Evolutionary conservation across 2,797 vertebrate species (phyloP).

Genomic region (Clarias fuscus): DNA sequence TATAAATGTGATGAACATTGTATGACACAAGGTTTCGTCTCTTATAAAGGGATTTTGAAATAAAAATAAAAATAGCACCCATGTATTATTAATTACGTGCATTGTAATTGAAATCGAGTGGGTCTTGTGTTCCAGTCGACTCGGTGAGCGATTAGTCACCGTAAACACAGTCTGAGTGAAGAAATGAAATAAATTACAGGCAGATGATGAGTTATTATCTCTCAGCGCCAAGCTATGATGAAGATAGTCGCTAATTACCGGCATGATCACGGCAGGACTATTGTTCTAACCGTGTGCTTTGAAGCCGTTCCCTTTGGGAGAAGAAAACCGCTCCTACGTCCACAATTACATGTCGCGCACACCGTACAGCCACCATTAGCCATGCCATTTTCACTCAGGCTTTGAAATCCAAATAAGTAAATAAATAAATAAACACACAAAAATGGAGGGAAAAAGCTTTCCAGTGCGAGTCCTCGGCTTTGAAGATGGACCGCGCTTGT

Average conservation of each 20-base stretch:
- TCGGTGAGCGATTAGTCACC: constrained; percentile 69
- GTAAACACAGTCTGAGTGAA: constrained; percentile 73
- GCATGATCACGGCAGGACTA: constrained; percentile 70
- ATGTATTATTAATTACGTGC: constrained; percentile 66
- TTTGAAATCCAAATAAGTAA: constrained; percentile 20
- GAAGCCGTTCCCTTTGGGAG: constrained; percentile 24
- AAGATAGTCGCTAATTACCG: constrained; percentile 74
- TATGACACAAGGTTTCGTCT: too few species aligned
- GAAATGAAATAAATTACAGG: constrained; percentile 69
- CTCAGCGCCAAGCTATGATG: constrained; percentile 65
- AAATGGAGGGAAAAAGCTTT: constrained; percentile 38
- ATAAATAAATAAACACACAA: not conserved
- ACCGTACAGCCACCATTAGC: constrained; percentile 12
- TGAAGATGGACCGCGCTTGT: not conserved
- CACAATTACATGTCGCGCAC: constrained; percentile 29
- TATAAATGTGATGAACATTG: not conserved
- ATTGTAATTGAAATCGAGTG: constrained; percentile 74
- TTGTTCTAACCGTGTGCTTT: constrained; percentile 63
- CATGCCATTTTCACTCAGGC: constrained; percentile 26
- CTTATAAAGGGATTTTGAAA: not conserved
- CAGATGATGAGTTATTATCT: constrained; percentile 76
- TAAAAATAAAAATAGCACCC: not conserved
- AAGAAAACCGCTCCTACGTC: constrained; percentile 32
- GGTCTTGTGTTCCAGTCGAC: constrained; percentile 40
- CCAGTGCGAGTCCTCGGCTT: constrained; percentile 25